Evolutionary conservation across 2,888 invertebrate genomes (phyloP).

Genomic region (Capitulum mitella): DNA sequence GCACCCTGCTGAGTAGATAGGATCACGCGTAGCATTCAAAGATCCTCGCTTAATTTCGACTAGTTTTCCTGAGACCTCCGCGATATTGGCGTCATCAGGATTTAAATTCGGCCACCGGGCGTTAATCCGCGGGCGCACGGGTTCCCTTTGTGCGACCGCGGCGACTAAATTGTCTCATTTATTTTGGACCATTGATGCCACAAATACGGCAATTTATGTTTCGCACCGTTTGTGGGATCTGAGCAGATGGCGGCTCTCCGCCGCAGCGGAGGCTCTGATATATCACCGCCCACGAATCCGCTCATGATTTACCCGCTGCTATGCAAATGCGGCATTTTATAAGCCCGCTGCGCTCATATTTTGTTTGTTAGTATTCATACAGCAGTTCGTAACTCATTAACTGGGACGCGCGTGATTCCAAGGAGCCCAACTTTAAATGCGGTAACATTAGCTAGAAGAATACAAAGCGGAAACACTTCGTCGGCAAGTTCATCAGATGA

Average conservation of each 20-base stretch:
- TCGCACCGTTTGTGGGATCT: neutral
- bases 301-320: constrained; percentile 5
- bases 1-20: neutral
- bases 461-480: neutral
- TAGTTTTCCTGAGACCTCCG: neutral
- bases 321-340: constrained; percentile 21
- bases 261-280: neutral
- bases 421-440: neutral
- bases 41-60: neutral
- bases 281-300: neutral
- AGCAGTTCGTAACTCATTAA: constrained; percentile 23
- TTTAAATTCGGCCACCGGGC: neutral
- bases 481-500: neutral
- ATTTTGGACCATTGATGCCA: constrained; percentile 13
- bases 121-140: neutral
- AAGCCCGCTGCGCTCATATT: constrained; percentile 22
- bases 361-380: constrained; percentile 27
- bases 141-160: neutral
- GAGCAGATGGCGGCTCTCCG: neutral
- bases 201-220: constrained; percentile 23
- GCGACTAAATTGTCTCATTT: constrained; percentile 14
- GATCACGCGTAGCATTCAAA: neutral
- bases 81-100: constrained; percentile 9
- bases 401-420: neutral
- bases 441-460: neutral